Base-by-base conservation (phyloP, 2,888 invertebrate species). In the Barypeithes pellucidus region DNA sequence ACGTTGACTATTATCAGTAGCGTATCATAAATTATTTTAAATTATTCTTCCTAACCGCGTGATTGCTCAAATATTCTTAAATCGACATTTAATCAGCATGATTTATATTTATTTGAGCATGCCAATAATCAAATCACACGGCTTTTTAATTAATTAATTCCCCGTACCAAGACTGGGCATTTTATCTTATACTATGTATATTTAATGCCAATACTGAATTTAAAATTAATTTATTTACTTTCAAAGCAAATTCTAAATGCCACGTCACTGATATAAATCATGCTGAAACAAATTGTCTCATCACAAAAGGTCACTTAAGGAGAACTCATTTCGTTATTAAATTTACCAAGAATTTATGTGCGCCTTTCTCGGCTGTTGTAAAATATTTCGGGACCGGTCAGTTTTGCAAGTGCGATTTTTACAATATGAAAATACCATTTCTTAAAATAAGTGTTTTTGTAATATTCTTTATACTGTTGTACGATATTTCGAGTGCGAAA, bases 401-500 rank as follows among this genome's bases (percentile, higher is more conserved):
- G 8, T 24, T 60, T 60, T 20, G 9, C 12, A 11, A 59, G 39
- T 18, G 39, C 59, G 59, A 39, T 22, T 20, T 60, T n/a, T n/a
- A n/a, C 41, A 60, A 11, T 1, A 66, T 66, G 66, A 66, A 66
- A 29, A 14, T 57, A 22, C 12, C 33, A 3, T 29, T 36, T 39
- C n/a, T 16, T 7, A 66, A 66, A 60, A 60, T 22, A 16, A 52
- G 4, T 52, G n/a, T 65, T 59, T 11, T 65, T 1, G 8, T 73
- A 9, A 3, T 65, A 4, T 11, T 59, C 24, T 16, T 73, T 14
- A 33, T 73, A 45, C 3, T 73, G 2, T 39, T 73, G 50, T 62
- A 52, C 43, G 67, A 74, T 12, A 18, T 57, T 33, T 62, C 63
- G 5, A 57, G 4, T 12, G 70, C 74, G 2, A 74, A 74, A 43